Conservation (phyloP, 2,113 vertebrate genomes). For the Theropithecus gelada region DNA sequence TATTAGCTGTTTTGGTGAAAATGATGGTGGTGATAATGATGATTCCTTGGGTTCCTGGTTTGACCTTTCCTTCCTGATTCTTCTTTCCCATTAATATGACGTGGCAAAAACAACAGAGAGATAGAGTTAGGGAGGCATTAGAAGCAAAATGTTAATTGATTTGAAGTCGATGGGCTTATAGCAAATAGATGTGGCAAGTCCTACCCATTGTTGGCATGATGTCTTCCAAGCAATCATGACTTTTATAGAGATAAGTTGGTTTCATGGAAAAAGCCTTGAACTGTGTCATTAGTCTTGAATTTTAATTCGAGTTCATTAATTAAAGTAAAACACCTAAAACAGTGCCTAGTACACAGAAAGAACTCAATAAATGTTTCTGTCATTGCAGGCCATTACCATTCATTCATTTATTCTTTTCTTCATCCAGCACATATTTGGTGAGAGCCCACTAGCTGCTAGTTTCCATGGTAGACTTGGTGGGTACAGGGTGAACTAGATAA, state of each 20-base stretch:
- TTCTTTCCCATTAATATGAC: conserved; percentile 8
- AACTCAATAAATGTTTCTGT: not conserved
- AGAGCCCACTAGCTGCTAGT: not conserved
- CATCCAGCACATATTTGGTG: not conserved
- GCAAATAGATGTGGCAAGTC: not conserved
- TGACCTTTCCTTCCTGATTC: not conserved
- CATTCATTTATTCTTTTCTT: not conserved
- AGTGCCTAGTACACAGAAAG: not conserved
- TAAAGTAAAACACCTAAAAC: not conserved
- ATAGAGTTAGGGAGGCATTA: not conserved
- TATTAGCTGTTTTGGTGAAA: not conserved
- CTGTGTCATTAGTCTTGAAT: not conserved
- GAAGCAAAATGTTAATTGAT: not conserved
- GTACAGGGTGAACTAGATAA: not conserved
- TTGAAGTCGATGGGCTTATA: not conserved
- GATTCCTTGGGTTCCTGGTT: not conserved
- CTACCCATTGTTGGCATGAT: not conserved
- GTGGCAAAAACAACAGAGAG: not conserved
- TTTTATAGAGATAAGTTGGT: conserved; percentile 35
- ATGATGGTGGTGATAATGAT: not conserved
- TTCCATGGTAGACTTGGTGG: not conserved
- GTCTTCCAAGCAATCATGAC: not conserved
- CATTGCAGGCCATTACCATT: not conserved
- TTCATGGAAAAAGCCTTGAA: not conserved
- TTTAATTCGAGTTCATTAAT: not conserved